Conservation (phyloP, 2,113 vertebrate species). For the Cephalopterus ornatus region DNA sequence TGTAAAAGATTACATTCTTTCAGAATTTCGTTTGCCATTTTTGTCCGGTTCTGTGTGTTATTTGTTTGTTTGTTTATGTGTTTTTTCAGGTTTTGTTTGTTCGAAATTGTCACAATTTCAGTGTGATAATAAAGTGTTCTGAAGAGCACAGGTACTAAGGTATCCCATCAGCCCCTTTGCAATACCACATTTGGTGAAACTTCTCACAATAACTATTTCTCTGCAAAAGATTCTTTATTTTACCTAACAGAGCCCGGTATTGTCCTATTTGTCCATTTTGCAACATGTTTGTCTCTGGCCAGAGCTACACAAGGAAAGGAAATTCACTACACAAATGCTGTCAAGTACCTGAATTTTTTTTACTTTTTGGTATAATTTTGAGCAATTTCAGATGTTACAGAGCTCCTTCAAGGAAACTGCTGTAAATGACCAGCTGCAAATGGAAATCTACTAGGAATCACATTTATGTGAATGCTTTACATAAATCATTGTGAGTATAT, state of each 20-base stretch:
- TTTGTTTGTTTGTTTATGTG: neutral
- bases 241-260: neutral
- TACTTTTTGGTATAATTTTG: neutral
- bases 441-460: neutral
- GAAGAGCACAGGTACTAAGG: neutral
- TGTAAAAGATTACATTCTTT: neutral
- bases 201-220: neutral
- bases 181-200: neutral
- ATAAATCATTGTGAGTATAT: neutral
- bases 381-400: neutral
- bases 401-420: neutral
- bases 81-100: neutral
- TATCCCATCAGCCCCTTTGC: neutral
- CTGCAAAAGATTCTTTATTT: neutral
- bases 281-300: neutral
- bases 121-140: neutral
- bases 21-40: neutral
- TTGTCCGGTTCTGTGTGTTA: too few relatives aligned
- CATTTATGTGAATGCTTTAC: fast-evolving
- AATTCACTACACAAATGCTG: neutral
- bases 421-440: neutral
- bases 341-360: neutral
- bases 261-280: neutral
- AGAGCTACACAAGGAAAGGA: neutral
- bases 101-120: neutral